Base-by-base conservation (phyloP, 2,888 invertebrate species). In the Campopleginae sp. region DNA sequence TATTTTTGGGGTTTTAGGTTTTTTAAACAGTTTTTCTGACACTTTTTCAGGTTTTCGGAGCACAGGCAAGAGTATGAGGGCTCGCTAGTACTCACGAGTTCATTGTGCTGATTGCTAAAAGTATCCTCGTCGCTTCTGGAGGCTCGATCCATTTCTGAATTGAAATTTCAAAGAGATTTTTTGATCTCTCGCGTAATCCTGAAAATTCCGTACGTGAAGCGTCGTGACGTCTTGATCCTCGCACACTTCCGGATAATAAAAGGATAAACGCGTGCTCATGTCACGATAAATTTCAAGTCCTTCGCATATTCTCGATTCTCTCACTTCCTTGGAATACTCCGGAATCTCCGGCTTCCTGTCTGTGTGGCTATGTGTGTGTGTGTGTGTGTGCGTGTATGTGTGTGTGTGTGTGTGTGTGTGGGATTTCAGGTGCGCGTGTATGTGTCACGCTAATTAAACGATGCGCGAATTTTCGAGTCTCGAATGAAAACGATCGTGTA, bases 101-200 rank as follows among this genome's bases (percentile, higher is more conserved):
- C 88, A 82, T 89, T 87, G 74, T 84, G 88, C 66, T 87, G 87
- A 87, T 86, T 87, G 68, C 87, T 87, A 66, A 86, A 88, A 65
- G 81, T 72, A 44, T 80, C 82, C 72, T 82, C 83, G 84, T 88
- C 85, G 66, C 85, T 84, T 86, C 85, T 88, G 61, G 84, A 86
- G 70, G 72, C 27, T 79, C 86, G 82, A 68, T 87, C 85, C 85
- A 86, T 78, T 17, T 17, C 27, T 19, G 74, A 14, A 79, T 46
- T 75, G 33, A 48, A 80, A 72, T 85, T 71, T 82, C 65, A 10
- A 76, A 31, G 48, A 38, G 66, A 71, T 42, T 33, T 72, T 27
- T 27, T 58, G 44, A 23, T 42, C 61, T 46, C 48, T 38, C 44
- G 33, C 31, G 65, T 63, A 68, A 70, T 38, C 71, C 8, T 46